These are phyloP conservation scores for Corythaixoides concolor DNA, from an alignment of 2,113 vertebrate species.

Conservation along the genomic window DNA sequence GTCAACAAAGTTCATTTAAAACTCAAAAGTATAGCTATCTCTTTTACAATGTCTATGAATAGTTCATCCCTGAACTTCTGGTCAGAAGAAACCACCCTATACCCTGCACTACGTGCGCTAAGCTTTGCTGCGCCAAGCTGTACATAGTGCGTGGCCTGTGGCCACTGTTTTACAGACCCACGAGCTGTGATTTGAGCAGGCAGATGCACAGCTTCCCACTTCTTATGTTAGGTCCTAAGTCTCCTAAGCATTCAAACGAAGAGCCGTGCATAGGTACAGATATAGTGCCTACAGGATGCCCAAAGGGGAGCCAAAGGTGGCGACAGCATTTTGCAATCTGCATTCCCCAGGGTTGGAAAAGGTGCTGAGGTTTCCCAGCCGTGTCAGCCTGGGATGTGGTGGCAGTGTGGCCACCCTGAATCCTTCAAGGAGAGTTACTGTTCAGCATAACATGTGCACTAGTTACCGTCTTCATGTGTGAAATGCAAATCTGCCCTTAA, in stretches of 20 bases:
- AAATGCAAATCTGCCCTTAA: background rate
- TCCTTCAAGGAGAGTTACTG: background rate
- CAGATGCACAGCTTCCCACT: background rate
- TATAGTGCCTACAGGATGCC: background rate
- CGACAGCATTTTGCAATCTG: background rate
- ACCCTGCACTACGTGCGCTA: background rate
- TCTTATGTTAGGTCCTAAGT: background rate
- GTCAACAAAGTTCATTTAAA: background rate
- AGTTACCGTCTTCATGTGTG: background rate
- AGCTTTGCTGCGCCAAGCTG: background rate
- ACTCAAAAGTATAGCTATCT: background rate
- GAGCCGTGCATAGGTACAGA: background rate
- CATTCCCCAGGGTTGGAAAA: background rate
- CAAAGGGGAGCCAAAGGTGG: background rate
- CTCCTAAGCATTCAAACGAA: background rate
- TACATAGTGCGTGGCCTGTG: background rate
- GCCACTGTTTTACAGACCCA: background rate
- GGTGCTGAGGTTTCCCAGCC: background rate
- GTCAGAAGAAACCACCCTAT: background rate
- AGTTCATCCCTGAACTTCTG: background rate
- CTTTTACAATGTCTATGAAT: background rate
- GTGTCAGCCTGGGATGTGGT: accelerated
- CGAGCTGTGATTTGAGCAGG: background rate
- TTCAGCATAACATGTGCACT: background rate
- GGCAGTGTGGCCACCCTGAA: background rate